Base-by-base conservation (phyloP, 2,113 vertebrate species). In the Caracal caracal region DNA sequence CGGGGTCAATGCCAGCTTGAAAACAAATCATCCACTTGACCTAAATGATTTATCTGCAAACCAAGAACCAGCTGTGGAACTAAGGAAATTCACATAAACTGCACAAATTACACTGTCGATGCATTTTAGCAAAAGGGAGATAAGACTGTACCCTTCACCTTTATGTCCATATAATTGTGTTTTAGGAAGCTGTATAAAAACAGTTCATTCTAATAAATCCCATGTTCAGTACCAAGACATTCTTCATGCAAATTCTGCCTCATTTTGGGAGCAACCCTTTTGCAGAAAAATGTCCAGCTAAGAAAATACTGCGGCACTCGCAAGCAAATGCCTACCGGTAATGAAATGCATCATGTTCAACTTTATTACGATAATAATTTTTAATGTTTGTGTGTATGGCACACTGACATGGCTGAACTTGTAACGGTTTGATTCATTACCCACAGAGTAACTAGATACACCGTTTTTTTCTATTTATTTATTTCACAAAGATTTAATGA, bases 191-290 rank as follows among this genome's bases (percentile, higher is more conserved):
- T 26, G 43, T 96, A 59, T 91, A 82, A 81, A 96, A 93, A 84
- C 17, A 63, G 56, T 83, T 61, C 40, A 85, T 96, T 47, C 76
- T 93, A 94, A 91, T 80, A 96, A 88, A 86, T 83, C 22, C 56
- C 86, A 7, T 61, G 30, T 71, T 73, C 65, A 80, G 68, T 75
- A 84, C 65, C 56, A 51, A 79, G 96, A 97, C 3, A 95, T 81
- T 96, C 51, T 84, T 92, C 30, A 1, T 92, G 73, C 51, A 95
- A 97, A 97, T 96, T 96, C 35, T 93, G 66, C 71, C 70, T 65
- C 35, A 78, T 70, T 73, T 90, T 96, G 47, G 66, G 95, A 88
- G 65, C 30, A 93, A 66, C 20, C 15, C 26, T 82, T 94, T 96
- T 96, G 51, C 63, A 93, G 83, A 95, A 96, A 97, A 96, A 84